These are phyloP conservation scores for Macrosiphum euphorbiae DNA, from an alignment of 2,888 invertebrate species.

Conservation along the genomic window DNA sequence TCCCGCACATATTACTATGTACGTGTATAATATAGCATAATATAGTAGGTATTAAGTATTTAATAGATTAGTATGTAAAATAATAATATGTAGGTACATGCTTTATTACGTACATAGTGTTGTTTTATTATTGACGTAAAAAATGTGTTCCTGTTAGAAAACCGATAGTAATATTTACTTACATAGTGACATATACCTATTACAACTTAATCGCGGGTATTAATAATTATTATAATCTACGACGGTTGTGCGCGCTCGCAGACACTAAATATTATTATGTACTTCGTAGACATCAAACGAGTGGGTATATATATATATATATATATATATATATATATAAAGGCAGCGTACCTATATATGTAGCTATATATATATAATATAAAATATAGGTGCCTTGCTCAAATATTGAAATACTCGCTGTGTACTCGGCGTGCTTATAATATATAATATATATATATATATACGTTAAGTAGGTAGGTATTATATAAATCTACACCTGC, in stretches of 20 bases:
- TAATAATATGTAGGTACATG: neutral
- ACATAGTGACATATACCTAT: neutral
- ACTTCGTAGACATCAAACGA: neutral
- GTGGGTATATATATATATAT: neutral
- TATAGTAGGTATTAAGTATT: neutral
- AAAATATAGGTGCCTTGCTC: neutral
- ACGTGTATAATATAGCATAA: neutral
- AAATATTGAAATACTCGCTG: neutral
- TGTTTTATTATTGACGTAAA: conserved; percentile 5
- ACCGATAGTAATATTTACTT: neutral
- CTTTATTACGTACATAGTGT: neutral
- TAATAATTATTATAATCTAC: neutral
- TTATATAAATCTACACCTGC: neutral
- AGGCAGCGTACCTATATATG: neutral
- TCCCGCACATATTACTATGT: neutral
- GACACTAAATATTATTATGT: neutral
- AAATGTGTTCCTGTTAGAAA: neutral
- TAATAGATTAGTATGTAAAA: neutral
- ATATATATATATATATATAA: neutral
- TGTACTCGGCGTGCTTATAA: neutral
- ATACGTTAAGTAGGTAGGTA: neutral
- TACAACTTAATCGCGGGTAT: neutral
- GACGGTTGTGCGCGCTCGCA: neutral
- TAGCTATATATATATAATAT: neutral
- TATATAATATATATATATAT: neutral